These are phyloP conservation scores for Zeugodacus cucurbitae DNA, from an alignment of 1,140 invertebrate genomes.

Conservation along the genomic window DNA sequence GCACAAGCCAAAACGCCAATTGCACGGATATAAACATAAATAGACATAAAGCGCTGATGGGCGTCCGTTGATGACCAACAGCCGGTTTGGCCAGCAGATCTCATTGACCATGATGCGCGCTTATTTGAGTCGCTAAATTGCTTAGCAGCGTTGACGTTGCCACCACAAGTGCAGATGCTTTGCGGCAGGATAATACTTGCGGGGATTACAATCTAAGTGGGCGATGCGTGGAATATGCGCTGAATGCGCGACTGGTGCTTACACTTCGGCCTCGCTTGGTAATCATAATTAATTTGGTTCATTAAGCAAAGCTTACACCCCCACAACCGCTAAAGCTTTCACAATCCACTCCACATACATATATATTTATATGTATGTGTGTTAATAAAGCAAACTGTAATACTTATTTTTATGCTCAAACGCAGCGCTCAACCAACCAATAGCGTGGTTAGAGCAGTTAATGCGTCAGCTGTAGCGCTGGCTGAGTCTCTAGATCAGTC, in stretches of 20 bases:
- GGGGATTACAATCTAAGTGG: constrained; percentile 3
- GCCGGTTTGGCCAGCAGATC: background rate
- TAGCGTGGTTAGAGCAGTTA: background rate
- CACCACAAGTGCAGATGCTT: constrained; percentile 19
- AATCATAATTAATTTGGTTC: constrained; percentile 24
- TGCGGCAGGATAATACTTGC: constrained; percentile 17
- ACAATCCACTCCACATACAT: background rate
- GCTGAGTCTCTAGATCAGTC: background rate
- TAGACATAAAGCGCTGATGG: background rate
- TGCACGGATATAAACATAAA: background rate
- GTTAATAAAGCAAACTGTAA: background rate
- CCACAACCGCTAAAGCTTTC: background rate
- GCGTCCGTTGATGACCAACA: background rate
- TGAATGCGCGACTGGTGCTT: background rate
- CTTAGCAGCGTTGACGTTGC: constrained; percentile 4
- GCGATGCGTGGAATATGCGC: background rate
- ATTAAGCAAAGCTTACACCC: background rate
- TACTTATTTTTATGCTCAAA: constrained; percentile 4
- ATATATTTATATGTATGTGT: background rate
- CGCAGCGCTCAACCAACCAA: background rate
- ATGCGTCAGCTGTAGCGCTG: background rate
- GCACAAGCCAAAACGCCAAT: background rate
- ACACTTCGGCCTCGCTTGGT: background rate
- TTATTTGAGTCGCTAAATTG: background rate
- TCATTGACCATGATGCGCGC: background rate